phyloP scores from a whole-genome alignment of 92 coral and sea anemone genomes.

The Palythoa grandiflora region DNA sequence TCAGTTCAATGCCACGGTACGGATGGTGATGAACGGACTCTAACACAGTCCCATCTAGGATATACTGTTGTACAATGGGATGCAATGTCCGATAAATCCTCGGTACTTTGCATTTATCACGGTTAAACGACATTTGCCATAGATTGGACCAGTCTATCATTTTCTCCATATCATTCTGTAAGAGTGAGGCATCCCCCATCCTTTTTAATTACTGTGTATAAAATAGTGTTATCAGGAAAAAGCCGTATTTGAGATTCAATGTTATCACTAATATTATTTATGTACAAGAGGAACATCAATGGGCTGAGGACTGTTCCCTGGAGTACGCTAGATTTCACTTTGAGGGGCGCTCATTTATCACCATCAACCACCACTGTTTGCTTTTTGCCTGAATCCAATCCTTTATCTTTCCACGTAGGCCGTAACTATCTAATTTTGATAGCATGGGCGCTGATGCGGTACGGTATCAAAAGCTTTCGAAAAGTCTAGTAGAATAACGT shows the following conservation, averaged over 20 bases:
- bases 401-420: conserved; percentile 22
- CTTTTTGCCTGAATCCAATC: conserved; percentile 45
- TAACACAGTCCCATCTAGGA: neutral
- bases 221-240: conserved; percentile 46
- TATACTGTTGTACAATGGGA: conserved; percentile 3
- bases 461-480: conserved; percentile 12
- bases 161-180: conserved; percentile 45
- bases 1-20: neutral
- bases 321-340: conserved; percentile 30
- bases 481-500: conserved; percentile 7
- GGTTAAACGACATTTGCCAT: conserved; percentile 53
- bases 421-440: conserved; percentile 35
- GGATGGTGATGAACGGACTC: neutral
- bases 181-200: conserved; percentile 25
- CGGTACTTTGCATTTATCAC: conserved; percentile 40
- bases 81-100: conserved; percentile 29
- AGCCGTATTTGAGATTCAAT: conserved; percentile 28
- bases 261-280: conserved; percentile 6
- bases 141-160: conserved; percentile 34
- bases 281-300: conserved; percentile 1
- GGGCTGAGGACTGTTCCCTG: conserved; percentile 22
- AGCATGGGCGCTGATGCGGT: neutral
- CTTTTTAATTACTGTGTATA: conserved; percentile 25
- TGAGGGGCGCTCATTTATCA: conserved; percentile 6
- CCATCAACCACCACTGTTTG: conserved; percentile 49